Conservation (phyloP, 2,888 invertebrate genomes). For the Scotopteryx bipunctaria region DNA sequence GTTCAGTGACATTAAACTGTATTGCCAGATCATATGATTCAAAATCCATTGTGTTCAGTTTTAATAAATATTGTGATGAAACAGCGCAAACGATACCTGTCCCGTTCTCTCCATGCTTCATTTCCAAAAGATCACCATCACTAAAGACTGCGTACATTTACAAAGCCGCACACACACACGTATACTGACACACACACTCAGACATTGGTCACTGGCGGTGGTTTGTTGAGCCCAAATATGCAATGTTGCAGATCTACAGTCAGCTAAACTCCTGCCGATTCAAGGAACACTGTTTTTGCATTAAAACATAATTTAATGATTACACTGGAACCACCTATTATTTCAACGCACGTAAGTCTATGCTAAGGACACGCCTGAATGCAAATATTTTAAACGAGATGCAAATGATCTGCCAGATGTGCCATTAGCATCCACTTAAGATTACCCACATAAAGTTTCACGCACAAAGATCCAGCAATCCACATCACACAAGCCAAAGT, state of each 20-base stretch:
- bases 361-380: not conserved
- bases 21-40: not conserved
- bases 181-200: slow-evolving; percentile 7
- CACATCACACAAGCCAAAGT: slow-evolving; percentile 21
- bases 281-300: not conserved
- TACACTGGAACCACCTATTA: slow-evolving; percentile 3
- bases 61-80: not conserved
- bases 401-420: not conserved
- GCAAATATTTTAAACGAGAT: not conserved
- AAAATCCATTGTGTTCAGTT: not conserved
- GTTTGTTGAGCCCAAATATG: slow-evolving; percentile 2
- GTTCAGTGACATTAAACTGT: slow-evolving; percentile 19
- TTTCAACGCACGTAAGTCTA: not conserved
- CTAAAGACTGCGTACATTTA: slow-evolving; percentile 2
- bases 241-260: slow-evolving; percentile 1
- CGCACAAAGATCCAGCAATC: slow-evolving; percentile 4
- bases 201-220: slow-evolving; percentile 7
- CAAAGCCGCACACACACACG: slow-evolving; percentile 1
- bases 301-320: not conserved
- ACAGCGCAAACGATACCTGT: slow-evolving; percentile 1
- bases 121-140: not conserved
- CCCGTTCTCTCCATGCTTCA: not conserved
- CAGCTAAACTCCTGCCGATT: slow-evolving; percentile 1
- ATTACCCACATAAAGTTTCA: not conserved
- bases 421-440: not conserved